phyloP scores from a whole-genome alignment of 2,888 invertebrate species.

The Macrosiphum euphorbiae region DNA sequence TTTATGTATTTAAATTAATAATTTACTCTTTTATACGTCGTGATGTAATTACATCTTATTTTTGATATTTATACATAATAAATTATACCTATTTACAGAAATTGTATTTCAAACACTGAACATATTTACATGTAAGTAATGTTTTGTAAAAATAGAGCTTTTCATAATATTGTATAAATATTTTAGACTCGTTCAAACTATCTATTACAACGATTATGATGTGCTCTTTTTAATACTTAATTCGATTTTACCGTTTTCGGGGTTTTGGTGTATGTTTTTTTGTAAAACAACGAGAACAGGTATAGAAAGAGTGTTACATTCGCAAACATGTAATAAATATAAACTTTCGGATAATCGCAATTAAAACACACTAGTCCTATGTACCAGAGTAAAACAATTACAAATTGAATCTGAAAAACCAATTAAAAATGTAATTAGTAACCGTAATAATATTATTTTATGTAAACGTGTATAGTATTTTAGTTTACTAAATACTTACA shows the following conservation, averaged over 20 bases:
- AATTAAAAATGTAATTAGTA: constrained; percentile 34
- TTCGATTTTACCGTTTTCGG: constrained; percentile 33
- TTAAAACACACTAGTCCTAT: constrained; percentile 73
- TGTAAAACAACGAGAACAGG: constrained; percentile 76
- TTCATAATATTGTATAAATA: neutral
- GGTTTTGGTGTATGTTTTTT: constrained; percentile 71
- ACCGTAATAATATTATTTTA: neutral
- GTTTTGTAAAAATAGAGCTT: neutral
- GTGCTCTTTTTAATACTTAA: neutral
- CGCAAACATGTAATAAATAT: constrained; percentile 74
- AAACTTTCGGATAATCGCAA: constrained; percentile 74
- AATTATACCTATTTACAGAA: neutral
- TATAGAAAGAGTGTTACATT: constrained; percentile 75
- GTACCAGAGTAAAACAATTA: constrained; percentile 78
- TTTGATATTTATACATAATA: neutral
- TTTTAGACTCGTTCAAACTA: neutral
- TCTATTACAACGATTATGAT: neutral
- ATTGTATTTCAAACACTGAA: neutral
- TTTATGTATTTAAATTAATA: neutral
- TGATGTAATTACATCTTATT: neutral
- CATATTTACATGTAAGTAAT: neutral
- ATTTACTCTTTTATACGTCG: neutral
- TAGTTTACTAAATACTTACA: constrained; percentile 47
- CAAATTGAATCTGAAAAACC: constrained; percentile 76
- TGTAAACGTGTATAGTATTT: neutral